Conservation (phyloP, 1,140 invertebrate genomes). For the Pentalonia nigronervosa region DNA sequence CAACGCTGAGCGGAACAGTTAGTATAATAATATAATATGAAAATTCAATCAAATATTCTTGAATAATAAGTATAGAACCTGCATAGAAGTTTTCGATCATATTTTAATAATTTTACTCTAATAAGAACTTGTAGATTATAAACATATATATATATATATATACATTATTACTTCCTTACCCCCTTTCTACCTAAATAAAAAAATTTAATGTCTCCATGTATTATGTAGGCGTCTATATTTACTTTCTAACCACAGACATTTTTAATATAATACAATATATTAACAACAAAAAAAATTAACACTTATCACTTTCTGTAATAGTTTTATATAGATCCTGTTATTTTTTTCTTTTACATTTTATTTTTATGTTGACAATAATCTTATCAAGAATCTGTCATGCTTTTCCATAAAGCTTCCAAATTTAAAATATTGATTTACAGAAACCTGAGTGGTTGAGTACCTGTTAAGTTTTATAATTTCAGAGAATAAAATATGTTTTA, state of each 20-base stretch:
- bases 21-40: not conserved
- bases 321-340: not conserved
- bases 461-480: not conserved
- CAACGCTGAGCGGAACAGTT: too few species aligned
- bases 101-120: not conserved
- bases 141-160: too few species aligned
- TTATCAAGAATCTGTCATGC: not conserved
- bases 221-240: not conserved
- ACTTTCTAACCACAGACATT: not conserved
- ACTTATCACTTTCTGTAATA: not conserved
- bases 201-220: not conserved
- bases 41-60: not conserved
- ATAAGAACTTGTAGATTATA: not conserved
- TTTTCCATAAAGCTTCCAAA: not conserved
- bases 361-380: not conserved
- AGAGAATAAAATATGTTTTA: not conserved
- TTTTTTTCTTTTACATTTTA: not conserved
- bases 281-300: not conserved
- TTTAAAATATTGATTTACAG: conserved; percentile 17
- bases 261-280: not conserved
- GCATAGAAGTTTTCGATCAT: not conserved
- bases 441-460: not conserved
- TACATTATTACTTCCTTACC: not conserved
- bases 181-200: not conserved
- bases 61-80: not conserved